Base-by-base conservation (phyloP, 2,888 invertebrate species). In the Leucophenga maculata region DNA sequence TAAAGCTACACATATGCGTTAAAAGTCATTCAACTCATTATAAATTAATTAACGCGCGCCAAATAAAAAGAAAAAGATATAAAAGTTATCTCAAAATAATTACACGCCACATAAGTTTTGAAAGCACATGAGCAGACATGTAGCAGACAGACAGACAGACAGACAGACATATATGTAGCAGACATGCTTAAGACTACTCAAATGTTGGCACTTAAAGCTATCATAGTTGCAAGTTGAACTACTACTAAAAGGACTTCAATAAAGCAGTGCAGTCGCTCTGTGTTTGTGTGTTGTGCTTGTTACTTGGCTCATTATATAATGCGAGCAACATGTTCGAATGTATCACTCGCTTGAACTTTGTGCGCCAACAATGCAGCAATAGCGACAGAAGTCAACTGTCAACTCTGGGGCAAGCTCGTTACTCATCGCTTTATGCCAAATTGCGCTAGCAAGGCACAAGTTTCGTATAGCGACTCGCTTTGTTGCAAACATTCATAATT, bases 381-480 rank as follows among this genome's bases (percentile, higher is more conserved):
- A 22, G 8, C 44, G 9, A 39, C 60, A 60, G 39, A 60, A 60
- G 60, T 32, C 60, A 60, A 60, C 44, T 60, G 60, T 39, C 60
- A 60, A 20, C 60, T 60, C n/a, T 16, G 39, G 6, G 39, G 39
- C 32, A 39, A 60, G 39, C 16, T 60, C 39, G 60, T 60, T 60
- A 60, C 39, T 39, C 39, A 60, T 39, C 39, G 8, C 8, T 11
- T 39, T 11, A 39, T 39, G 39, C 39, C 39, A 39, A 39, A 39
- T 9, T 8, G 39, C 1, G 8, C 4, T 20, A 39, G 3, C 39
- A 26, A 26, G 26, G 57, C 31, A 32, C 39, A 39, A 39, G 11
- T 39, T 39, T 32, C 3, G n/a, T n/a, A n/a, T n/a, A 4, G 26
- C n/a, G 39, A 60, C 60, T 60, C 9, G 60, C 60, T 22, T 66